Percentiles rank a stretch among this genome's conserved stretches.
These are phyloP conservation scores for Ancistrus triradiatus DNA, from an alignment of 2,113 vertebrate genomes.

Conservation along the genomic window DNA sequence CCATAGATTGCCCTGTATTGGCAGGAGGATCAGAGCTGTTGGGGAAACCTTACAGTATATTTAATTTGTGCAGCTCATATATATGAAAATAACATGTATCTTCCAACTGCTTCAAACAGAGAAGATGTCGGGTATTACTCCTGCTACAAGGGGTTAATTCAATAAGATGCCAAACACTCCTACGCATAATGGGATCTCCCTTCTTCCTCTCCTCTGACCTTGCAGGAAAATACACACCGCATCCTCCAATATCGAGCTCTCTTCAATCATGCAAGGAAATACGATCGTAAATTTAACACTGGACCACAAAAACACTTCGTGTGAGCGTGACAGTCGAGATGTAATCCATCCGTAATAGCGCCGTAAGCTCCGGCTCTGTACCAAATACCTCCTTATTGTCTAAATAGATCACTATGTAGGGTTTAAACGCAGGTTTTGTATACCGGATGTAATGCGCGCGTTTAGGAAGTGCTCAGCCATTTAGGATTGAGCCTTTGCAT, in stretches of 20 bases:
- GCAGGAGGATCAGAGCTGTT: no score
- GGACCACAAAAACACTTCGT: background rate
- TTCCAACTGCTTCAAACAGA: background rate
- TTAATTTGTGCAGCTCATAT: no score
- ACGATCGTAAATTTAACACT: background rate
- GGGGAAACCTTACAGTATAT: no score
- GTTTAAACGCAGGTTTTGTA: background rate
- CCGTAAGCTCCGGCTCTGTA: background rate
- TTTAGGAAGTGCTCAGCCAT: background rate
- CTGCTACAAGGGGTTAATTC: constrained; percentile 14
- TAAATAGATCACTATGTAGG: background rate
- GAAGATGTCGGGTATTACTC: background rate
- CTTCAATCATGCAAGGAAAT: background rate
- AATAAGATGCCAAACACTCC: constrained; percentile 27
- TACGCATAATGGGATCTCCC: constrained; percentile 44
- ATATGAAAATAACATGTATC: no score
- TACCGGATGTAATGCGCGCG: constrained; percentile 9
- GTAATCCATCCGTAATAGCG: background rate
- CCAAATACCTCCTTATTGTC: background rate
- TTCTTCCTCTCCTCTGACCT: constrained; percentile 50
- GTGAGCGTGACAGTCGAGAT: background rate
- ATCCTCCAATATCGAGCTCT: background rate
- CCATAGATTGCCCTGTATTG: no score
- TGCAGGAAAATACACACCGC: constrained; percentile 43
- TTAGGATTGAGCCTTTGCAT: background rate